These are phyloP conservation scores for Sebastes oblongus DNA, from an alignment of 2,797 vertebrate species.

Conservation along the genomic window DNA sequence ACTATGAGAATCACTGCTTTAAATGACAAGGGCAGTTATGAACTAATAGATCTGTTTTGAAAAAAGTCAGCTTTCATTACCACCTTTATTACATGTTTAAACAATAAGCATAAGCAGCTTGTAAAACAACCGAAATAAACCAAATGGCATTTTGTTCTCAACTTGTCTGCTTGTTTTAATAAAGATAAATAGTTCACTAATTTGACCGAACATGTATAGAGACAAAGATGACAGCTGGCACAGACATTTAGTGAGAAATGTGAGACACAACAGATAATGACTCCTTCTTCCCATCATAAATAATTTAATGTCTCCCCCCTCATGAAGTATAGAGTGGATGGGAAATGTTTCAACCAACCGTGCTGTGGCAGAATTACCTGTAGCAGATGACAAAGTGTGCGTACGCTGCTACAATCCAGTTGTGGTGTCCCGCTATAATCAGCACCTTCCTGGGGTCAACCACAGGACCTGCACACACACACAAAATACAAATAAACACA, in stretches of 20 bases:
- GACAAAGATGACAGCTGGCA: neutral
- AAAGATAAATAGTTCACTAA: neutral
- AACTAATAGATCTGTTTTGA: neutral
- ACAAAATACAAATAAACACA: neutral
- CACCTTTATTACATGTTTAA: neutral
- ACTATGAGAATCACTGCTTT: neutral
- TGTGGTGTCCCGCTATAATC: conserved; percentile 97
- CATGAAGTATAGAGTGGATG: neutral
- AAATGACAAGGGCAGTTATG: neutral
- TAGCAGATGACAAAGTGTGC: conserved; percentile 99
- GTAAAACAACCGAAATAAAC: neutral
- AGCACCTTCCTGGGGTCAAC: conserved; percentile 96
- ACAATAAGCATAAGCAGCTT: neutral
- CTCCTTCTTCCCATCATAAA: conserved; percentile 11
- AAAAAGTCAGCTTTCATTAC: neutral
- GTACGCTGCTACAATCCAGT: conserved; percentile 98
- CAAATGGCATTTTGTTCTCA: neutral
- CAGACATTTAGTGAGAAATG: conserved; percentile 6
- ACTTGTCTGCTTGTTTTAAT: neutral
- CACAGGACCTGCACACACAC: conserved; percentile 81
- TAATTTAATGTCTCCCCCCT: neutral
- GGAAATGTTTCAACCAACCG: neutral
- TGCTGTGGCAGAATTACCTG: conserved; percentile 82
- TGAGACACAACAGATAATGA: conserved; percentile 24
- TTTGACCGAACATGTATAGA: neutral